Base-by-base conservation (phyloP, 1,140 invertebrate species). In the Solenopsis fugax region DNA sequence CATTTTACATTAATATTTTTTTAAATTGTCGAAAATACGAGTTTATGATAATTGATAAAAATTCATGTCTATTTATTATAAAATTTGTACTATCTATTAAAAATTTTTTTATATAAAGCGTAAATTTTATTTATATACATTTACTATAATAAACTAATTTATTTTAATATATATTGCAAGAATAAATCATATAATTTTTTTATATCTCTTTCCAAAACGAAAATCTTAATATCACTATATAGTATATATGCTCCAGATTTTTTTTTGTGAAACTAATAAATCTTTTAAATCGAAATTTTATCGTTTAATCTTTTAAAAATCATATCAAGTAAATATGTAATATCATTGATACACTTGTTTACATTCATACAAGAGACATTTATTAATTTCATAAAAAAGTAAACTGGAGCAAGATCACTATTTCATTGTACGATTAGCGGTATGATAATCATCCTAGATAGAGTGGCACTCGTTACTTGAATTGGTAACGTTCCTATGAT, bases 401-500 rank as follows among this genome's bases (percentile, higher is more conserved):
- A 41, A 41, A 41, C 4, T 41, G 16, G 12, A 41, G 41, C 18
- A 5, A 34, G 18, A 80, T 50, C 10, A n/a, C 50, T 62, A 48
- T 13, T 50, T 13, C 45, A 24, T n/a, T 16, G 1, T 18, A 18
- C 24, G 29, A 56, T 80, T n/a, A 52, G 34, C 50, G 6, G 69
- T 24, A n/a, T 34, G 37, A 81, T 48, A 72, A 21, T 56, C 64
- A 12, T 6, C 2, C 54, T 77, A 77, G 4, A 58, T 77, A 37
- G 37, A 62, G 34, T 50, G 16, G 29, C 18, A 65, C 13, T 77
- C 45, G n/a, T 67, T 67, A 56, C 24, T 60, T 24, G 69, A 18
- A 84, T 48, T 75, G 29, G 29, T 73, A 60, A 73, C 41, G 24
- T 16, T 73, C 24, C 18, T 48, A 56, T 16, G 41, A 77, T 87